Conservation (phyloP, 2,888 invertebrate genomes). For the Drosophila neotestacea region DNA sequence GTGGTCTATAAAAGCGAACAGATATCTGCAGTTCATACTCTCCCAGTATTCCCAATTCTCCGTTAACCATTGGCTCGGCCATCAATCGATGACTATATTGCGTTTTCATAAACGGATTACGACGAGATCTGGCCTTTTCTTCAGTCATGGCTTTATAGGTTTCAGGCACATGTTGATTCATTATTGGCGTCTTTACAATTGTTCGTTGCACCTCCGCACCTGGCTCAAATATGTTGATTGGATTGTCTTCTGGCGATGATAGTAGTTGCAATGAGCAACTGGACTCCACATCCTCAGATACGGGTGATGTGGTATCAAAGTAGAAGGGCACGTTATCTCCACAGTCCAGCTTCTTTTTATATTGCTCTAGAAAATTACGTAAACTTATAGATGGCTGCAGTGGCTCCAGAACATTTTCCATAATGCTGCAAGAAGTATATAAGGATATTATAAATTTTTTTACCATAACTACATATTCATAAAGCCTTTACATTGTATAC, state of each 20-base stretch:
- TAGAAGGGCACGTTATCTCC: conserved; percentile 38
- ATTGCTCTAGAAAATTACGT: conserved; percentile 65
- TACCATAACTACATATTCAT: too few relatives aligned
- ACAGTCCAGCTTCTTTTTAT: conserved; percentile 45
- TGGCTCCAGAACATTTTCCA: conserved; percentile 76
- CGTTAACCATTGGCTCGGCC: conserved; percentile 13
- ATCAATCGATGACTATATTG: conserved; percentile 55
- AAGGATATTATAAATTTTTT: too few relatives aligned
- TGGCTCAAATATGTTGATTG: conserved; percentile 35
- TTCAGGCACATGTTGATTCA: conserved; percentile 34
- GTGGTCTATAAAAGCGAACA: conserved; percentile 86
- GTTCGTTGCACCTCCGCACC: conserved; percentile 42
- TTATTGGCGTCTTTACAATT: conserved; percentile 15
- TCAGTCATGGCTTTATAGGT: conserved; percentile 43
- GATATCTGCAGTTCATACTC: conserved; percentile 84
- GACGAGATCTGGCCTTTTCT: conserved; percentile 43
- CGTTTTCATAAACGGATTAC: conserved; percentile 73
- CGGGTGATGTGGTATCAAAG: conserved; percentile 42
- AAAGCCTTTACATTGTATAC: too few relatives aligned
- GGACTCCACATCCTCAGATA: conserved; percentile 21
- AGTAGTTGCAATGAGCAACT: conserved; percentile 58
- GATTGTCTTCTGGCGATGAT: conserved; percentile 48
- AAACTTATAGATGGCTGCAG: conserved; percentile 65
- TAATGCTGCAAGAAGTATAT: conserved; percentile 35
- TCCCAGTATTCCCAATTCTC: neutral